Conservation (phyloP, 2,797 vertebrate species). For the Heterohyrax brucei region DNA sequence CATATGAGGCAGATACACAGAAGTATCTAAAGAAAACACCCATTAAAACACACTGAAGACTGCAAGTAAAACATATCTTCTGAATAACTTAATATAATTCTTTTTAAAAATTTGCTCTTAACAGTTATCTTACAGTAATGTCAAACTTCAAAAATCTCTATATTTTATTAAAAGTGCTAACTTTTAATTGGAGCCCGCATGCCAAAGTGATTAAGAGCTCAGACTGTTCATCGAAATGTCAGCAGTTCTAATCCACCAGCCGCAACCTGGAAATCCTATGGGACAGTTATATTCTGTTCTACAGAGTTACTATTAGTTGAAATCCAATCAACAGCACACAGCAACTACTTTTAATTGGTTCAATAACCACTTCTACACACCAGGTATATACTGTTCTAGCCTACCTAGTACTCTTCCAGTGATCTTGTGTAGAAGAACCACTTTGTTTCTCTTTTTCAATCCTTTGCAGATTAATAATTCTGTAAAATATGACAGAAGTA, state of each 20-base stretch:
- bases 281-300: no score
- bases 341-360: not conserved
- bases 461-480: not conserved
- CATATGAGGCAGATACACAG: not conserved
- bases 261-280: no score
- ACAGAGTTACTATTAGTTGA: no score
- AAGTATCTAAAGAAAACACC: not conserved
- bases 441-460: not conserved
- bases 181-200: not conserved
- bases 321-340: no score
- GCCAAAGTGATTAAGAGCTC: no score
- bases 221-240: no score
- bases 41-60: not conserved
- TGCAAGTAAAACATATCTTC: not conserved
- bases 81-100: not conserved
- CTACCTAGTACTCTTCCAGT: not conserved
- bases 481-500: constrained; percentile 17
- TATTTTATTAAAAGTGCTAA: not conserved
- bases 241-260: no score
- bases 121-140: not conserved
- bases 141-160: constrained; percentile 1
- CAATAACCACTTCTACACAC: not conserved
- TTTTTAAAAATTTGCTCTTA: not conserved
- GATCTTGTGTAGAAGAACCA: not conserved
- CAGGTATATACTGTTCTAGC: not conserved